Conservation (phyloP, 2,113 vertebrate species). For the Egretta garzetta region DNA sequence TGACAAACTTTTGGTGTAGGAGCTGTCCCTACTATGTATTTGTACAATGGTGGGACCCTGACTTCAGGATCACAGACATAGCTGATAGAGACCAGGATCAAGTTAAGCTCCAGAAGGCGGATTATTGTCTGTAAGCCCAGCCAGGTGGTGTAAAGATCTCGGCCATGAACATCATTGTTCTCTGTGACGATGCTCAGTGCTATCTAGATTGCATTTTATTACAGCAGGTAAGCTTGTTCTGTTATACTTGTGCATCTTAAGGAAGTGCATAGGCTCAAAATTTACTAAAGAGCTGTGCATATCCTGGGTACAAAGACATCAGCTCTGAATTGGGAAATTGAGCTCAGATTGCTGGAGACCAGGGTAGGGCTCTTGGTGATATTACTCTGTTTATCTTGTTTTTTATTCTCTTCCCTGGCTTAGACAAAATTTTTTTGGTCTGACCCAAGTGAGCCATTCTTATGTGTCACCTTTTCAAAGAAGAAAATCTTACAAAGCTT, state of each 20-base stretch:
- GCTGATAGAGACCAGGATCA: not conserved
- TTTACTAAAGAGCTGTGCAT: not conserved
- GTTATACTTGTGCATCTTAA: not conserved
- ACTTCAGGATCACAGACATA: not conserved
- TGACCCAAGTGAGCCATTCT: not conserved
- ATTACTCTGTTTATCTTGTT: not conserved
- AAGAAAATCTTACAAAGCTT: not conserved
- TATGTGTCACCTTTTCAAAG: not conserved
- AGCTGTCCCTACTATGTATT: not conserved
- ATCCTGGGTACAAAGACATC: not conserved
- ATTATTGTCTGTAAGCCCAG: not conserved
- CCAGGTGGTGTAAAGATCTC: not conserved
- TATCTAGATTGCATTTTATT: not conserved
- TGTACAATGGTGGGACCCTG: not conserved
- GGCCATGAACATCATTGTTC: not conserved
- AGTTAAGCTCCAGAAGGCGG: not conserved
- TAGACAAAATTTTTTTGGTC: not conserved
- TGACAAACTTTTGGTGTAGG: not conserved
- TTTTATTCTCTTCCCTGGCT: not conserved
- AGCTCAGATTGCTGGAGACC: not conserved
- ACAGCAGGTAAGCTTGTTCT: not conserved
- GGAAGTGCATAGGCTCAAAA: not conserved
- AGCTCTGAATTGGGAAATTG: not conserved
- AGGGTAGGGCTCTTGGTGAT: accelerated
- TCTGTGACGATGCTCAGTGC: not conserved